phyloP scores from a whole-genome alignment of 2,888 invertebrate genomes.

The Metopia argyrocephala region DNA sequence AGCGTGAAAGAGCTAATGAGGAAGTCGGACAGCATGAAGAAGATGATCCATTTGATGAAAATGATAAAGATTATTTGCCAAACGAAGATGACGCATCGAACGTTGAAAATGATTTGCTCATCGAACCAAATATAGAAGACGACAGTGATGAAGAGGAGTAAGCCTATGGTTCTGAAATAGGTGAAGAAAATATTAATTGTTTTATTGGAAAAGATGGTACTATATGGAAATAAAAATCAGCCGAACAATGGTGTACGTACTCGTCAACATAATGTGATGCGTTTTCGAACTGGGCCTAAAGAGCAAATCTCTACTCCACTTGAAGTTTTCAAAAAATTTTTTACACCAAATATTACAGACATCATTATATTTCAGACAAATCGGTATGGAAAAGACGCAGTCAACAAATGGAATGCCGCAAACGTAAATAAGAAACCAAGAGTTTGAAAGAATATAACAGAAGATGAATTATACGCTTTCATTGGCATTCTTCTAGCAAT shows the following conservation, averaged over 20 bases:
- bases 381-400: constrained; percentile 36
- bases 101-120: neutral
- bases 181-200: too few relatives aligned
- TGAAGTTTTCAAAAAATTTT: too few relatives aligned
- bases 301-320: too few relatives aligned
- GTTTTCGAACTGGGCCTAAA: too few relatives aligned
- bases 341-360: too few relatives aligned
- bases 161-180: too few relatives aligned
- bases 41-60: neutral
- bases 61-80: neutral
- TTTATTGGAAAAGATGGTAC: too few relatives aligned
- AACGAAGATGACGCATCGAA: neutral
- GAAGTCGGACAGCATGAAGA: neutral
- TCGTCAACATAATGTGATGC: too few relatives aligned
- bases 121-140: constrained; percentile 3
- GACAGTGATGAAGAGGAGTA: constrained; percentile 1
- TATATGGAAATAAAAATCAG: too few relatives aligned
- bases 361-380: too few relatives aligned
- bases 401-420: constrained; percentile 39
- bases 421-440: neutral
- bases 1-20: neutral
- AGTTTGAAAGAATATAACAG: constrained; percentile 7
- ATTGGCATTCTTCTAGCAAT: constrained; percentile 12
- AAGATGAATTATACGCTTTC: constrained; percentile 10
- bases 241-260: too few relatives aligned